Conservation (phyloP, 2,113 vertebrate genomes). For the Dendrocopos noguchii region DNA sequence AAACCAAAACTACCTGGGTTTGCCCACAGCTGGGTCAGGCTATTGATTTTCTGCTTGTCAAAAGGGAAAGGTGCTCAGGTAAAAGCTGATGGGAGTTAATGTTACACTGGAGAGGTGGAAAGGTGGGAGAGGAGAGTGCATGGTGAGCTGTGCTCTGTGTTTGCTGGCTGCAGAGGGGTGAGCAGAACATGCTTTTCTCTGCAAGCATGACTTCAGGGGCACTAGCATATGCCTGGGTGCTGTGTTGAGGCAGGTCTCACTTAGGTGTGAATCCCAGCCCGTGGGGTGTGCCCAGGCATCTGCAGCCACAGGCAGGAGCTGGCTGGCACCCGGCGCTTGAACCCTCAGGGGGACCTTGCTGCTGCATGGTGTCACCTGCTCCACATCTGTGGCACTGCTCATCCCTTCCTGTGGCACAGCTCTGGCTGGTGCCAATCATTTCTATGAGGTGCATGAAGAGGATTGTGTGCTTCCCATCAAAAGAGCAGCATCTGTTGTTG, state of each 20-base stretch:
- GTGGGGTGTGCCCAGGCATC: fast-evolving
- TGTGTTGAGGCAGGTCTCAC: not conserved
- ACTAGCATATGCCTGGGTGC: not conserved
- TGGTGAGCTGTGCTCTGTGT: fast-evolving
- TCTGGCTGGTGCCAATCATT: not conserved
- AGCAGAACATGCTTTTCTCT: not conserved
- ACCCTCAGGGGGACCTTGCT: not conserved
- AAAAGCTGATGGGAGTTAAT: not conserved
- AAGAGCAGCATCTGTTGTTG: conserved; percentile 68
- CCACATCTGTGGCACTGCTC: not conserved
- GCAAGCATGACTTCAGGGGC: fast-evolving
- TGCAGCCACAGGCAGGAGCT: not conserved
- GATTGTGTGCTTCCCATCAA: conserved; percentile 22
- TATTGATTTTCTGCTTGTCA: not conserved
- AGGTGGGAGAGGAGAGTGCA: not conserved
- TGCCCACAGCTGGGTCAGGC: fast-evolving
- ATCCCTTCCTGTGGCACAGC: not conserved
- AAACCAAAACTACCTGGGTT: not conserved
- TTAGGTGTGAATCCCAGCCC: not conserved
- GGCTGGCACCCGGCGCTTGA: not conserved
- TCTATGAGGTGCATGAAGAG: conserved; percentile 44
- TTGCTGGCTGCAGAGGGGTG: not conserved
- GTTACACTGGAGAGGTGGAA: not conserved
- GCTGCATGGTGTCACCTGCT: fast-evolving
- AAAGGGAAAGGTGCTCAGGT: not conserved